Evolutionary conservation across 2,113 vertebrate genomes (phyloP).

Genomic region (Triplophysa tibetana): DNA sequence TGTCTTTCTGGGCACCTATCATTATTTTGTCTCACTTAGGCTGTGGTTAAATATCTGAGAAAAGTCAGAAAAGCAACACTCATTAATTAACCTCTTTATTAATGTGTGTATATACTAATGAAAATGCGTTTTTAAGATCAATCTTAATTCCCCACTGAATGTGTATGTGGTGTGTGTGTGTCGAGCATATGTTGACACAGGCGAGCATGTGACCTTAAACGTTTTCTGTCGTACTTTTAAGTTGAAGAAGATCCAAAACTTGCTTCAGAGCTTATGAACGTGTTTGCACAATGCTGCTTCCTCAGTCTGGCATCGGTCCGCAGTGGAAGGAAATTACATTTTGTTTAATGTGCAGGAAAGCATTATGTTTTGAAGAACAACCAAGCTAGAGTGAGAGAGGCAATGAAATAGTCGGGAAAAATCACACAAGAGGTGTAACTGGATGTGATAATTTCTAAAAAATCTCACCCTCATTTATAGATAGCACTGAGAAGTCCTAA

Average conservation of each 20-base stretch:
- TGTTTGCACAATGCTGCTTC: neutral
- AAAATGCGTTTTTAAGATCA: constrained; percentile 14
- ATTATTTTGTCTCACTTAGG: neutral
- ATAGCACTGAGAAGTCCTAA: neutral
- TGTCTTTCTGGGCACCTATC: neutral
- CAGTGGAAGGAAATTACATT: neutral
- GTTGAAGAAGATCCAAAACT: constrained; percentile 9
- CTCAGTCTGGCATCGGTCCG: neutral
- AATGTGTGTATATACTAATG: constrained; percentile 34
- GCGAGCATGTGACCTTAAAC: constrained; percentile 11
- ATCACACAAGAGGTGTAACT: constrained; percentile 2
- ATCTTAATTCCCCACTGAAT: neutral
- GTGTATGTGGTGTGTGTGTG: neutral
- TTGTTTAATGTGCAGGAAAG: neutral
- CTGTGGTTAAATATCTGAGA: neutral
- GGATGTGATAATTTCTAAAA: constrained; percentile 18
- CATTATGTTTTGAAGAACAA: neutral
- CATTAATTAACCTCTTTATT: constrained; percentile 33
- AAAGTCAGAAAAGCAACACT: neutral
- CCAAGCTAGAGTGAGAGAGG: neutral
- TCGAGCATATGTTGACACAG: constrained; percentile 6
- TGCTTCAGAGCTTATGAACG: constrained; percentile 29
- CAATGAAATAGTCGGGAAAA: neutral
- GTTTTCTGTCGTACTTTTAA: neutral
- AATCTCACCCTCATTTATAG: constrained; percentile 23